These are phyloP conservation scores for Cuniculus paca DNA, from an alignment of 2,797 vertebrate genomes.

Conservation along the genomic window DNA sequence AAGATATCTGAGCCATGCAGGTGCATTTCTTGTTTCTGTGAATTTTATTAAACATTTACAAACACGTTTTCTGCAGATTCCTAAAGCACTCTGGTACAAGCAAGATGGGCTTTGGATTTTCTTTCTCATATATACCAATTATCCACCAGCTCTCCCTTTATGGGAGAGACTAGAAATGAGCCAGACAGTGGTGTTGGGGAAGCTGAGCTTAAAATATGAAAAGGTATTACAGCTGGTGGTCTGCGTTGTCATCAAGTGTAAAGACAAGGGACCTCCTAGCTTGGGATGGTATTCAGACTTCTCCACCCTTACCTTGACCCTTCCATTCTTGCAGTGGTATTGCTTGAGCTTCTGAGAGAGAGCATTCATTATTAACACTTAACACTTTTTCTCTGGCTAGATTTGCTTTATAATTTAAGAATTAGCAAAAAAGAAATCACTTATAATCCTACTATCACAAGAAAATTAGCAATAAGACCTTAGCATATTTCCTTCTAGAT, in stretches of 20 bases:
- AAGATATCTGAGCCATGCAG: constrained; percentile 37
- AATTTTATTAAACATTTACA: constrained; percentile 78
- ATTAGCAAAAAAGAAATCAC: constrained; percentile 50
- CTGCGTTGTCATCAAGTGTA: background rate
- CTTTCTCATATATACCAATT: constrained; percentile 63
- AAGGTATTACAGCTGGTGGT: background rate
- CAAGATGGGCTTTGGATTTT: constrained; percentile 35
- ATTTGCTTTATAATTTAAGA: constrained; percentile 24
- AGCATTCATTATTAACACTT: background rate
- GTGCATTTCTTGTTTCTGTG: constrained; percentile 46
- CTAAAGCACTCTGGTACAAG: constrained; percentile 58
- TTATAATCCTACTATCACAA: background rate
- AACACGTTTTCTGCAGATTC: constrained; percentile 65
- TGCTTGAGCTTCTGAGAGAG: constrained; percentile 17
- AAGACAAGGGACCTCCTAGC: background rate
- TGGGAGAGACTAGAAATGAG: constrained; percentile 31
- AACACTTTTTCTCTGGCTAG: background rate
- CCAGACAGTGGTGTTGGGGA: background rate
- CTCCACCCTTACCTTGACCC: background rate
- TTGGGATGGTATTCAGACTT: background rate
- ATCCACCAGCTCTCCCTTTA: background rate
- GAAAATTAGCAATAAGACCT: background rate
- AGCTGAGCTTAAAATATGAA: background rate
- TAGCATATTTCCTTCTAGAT: constrained; percentile 49
- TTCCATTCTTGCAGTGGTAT: background rate